Evolutionary conservation across 2,797 vertebrate species (phyloP), one percentile per base, ranked within the genome.

Genomic region (Parauchenoglanis punctatus): DNA sequence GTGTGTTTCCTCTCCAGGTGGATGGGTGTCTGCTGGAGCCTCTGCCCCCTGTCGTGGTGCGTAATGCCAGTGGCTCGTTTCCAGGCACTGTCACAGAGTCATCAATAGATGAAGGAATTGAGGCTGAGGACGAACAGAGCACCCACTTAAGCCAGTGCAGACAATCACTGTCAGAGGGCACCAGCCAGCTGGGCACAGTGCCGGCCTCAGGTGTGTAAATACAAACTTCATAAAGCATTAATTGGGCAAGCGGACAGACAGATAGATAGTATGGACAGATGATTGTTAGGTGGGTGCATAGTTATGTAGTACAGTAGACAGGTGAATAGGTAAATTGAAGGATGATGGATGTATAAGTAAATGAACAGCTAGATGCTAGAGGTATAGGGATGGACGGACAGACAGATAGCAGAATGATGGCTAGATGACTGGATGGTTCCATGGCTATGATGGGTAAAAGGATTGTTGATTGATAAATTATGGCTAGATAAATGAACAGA

Each of bases 81-180:
- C 97, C 98, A 40, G 97, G 95, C 93, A 98, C 97, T 94, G 96
- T 98, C 97, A 98, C 99, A 97, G 98, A 99, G 91, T 98, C 97
- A 0, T 99, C 97, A 0, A 99, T 99, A 0, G 98, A 99, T 1
- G 98, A 99, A 91, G 99, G 99, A 0, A 96, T 99, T 0, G 99
- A 99, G 95, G 94, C 98, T 0, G 98, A 99, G 89, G 98, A 97
- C 2, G 95, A 94, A 0, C 97, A 97, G 85, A 87, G 95, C 0
- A 94, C 97, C 4, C 97, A 97, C 28, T 95, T 98, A 0, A 97
- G 97, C 81, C 98, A 99, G 91, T 93, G 97, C 13, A 92, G 98
- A 20, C 98, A 99, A 94, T 99, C 98, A 2, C 96, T 99, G 84
- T 97, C 98, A 0, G 98, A 99, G 92, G 97, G 99, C 90, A 97